Percentiles rank a stretch among this genome's conserved stretches.
These are phyloP conservation scores for Neomorphus geoffroyi DNA, from an alignment of 2,797 vertebrate genomes.

Conservation along the genomic window DNA sequence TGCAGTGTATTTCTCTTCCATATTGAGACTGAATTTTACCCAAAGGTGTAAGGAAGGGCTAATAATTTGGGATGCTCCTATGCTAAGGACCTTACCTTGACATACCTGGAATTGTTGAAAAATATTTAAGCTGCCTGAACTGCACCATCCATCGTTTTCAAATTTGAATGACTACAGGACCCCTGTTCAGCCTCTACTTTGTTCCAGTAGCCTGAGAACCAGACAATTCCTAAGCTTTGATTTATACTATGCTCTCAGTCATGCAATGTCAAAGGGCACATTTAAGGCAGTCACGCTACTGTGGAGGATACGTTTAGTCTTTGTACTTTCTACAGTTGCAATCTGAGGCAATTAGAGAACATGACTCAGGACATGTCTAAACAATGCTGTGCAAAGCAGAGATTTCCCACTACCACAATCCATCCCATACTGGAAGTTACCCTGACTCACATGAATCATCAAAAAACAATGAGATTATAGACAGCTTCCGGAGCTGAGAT, in stretches of 20 bases:
- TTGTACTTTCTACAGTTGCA: neutral
- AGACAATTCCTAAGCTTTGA: neutral
- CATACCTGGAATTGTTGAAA: neutral
- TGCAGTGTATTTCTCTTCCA: neutral
- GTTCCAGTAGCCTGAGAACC: neutral
- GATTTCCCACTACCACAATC: neutral
- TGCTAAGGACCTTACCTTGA: neutral
- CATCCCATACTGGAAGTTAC: neutral
- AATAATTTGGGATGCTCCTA: neutral
- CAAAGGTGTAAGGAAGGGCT: neutral
- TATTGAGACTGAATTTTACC: neutral
- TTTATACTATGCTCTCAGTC: neutral
- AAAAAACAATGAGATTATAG: neutral
- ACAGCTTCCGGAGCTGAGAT: neutral
- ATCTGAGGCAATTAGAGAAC: neutral
- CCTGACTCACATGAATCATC: neutral
- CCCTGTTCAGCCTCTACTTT: neutral
- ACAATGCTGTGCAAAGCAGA: neutral
- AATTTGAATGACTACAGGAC: neutral
- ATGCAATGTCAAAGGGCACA: neutral
- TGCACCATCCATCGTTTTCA: neutral
- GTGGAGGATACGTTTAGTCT: neutral
- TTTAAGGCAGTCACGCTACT: neutral
- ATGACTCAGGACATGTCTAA: neutral
- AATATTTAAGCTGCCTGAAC: neutral